Percentiles rank a stretch among this genome's conserved stretches.
Conservation (phyloP, 2,888 invertebrate species). For the Cephonodes hylas region DNA sequence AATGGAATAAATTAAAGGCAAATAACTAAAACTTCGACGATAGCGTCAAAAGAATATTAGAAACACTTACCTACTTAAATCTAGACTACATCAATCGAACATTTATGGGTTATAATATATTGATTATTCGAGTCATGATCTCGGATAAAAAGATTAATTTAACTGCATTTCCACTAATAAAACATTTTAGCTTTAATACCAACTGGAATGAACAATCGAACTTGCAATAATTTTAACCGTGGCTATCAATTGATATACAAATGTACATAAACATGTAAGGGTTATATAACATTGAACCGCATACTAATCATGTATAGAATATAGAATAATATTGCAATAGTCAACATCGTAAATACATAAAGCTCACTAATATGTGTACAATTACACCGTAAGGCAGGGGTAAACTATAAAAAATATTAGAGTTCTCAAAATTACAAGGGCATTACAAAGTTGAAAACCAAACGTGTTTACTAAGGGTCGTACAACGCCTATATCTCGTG, state of each 20-base stretch:
- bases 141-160: conserved; percentile 18
- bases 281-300: conserved; percentile 39
- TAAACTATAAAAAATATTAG: conserved; percentile 73
- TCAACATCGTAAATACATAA: conserved; percentile 79
- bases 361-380: conserved; percentile 65
- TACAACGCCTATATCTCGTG: conserved; percentile 41
- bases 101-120: conserved; percentile 52
- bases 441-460: conserved; percentile 43
- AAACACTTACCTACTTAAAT: conserved; percentile 66
- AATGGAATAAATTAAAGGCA: background rate
- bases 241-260: conserved; percentile 19
- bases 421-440: conserved; percentile 45
- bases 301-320: conserved; percentile 34
- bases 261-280: conserved; percentile 20
- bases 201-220: conserved; percentile 1
- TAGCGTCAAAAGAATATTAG: conserved; percentile 33
- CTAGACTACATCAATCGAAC: conserved; percentile 67
- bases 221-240: background rate
- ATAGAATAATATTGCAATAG: conserved; percentile 67
- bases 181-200: background rate
- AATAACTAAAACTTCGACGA: conserved; percentile 16
- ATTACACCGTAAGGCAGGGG: conserved; percentile 62
- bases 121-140: conserved; percentile 34
- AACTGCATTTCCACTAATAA: conserved; percentile 13
- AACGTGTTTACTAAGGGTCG: conserved; percentile 44